Base-by-base conservation (phyloP, 2,113 vertebrate genomes). In the Esox niger region DNA sequence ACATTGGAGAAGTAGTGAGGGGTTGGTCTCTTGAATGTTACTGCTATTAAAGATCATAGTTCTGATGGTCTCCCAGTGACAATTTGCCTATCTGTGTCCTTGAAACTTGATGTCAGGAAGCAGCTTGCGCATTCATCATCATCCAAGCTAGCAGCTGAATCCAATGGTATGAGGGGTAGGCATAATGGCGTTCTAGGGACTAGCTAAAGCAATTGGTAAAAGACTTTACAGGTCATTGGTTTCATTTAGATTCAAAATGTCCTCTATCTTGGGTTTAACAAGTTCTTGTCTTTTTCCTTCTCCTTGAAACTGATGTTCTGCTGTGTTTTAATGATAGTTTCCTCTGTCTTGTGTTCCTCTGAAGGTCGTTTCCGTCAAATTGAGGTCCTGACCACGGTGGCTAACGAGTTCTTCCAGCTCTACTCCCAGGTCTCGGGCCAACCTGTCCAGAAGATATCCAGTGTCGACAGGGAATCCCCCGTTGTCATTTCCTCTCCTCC, bases 341-440 rank as follows among this genome's bases (percentile, higher is more conserved):
- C 21, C n/a, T 33, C 30, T 32, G 27, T 20, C 17, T 68, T 23
- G 78, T 17, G 31, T 25, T 66, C 62, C 10, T 23, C 4, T 25
- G 1, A 30, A 98, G 97, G 96, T 88, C 97, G 97, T 74, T 99
- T 99, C 88, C 95, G 96, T 78, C 97, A 99, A 88, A 98, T 98
- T 2, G 94, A 98, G 90, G 96, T 98, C 75, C 90, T 99, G 79
- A 97, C 97, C 56, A 95, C 94, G 65, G 97, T 99, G 64, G 97
- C 97, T 65, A 99, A 98, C 49, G 95, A 95, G 38, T 98, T 99
- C 88, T 94, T 96, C 69, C 94, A 95, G 70, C 93, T 99, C 65
- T 99, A 98, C 89, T 97, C 95, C 66, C 95, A 98, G 82, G 96
- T 99, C 25, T 96, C 96, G 47, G 96, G 96, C 64, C 94, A 94